Percentiles rank a stretch among this genome's conserved stretches.
phyloP scores from a whole-genome alignment of 2,797 vertebrate species.

The Anableps anableps region DNA sequence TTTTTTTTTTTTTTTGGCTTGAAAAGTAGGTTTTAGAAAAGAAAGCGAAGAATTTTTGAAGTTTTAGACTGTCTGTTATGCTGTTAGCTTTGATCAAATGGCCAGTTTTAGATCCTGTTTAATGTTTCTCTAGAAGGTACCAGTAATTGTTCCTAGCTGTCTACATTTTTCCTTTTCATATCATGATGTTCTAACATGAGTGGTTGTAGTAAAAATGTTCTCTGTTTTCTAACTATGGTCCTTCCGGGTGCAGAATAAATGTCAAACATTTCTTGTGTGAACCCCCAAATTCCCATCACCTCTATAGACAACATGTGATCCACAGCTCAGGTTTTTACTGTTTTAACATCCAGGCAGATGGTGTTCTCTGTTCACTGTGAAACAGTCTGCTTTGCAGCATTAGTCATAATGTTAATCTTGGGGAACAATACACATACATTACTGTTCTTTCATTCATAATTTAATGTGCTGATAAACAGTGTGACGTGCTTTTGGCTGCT shows the following conservation, averaged over 20 bases:
- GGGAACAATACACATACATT: neutral
- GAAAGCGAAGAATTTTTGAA: neutral
- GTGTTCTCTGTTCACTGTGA: neutral
- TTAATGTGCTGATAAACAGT: neutral
- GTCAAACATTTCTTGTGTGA: neutral
- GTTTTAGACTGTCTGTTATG: neutral
- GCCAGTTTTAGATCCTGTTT: neutral
- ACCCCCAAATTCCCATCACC: neutral
- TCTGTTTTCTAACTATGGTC: neutral
- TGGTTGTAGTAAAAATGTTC: neutral
- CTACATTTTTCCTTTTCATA: neutral
- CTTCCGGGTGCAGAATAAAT: neutral
- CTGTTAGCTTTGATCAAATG: neutral
- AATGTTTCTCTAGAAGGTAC: neutral
- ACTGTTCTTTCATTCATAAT: neutral
- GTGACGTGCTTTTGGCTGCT: too few relatives aligned
- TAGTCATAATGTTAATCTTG: neutral
- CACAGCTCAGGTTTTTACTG: neutral
- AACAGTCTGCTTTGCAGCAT: neutral
- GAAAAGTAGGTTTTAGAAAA: neutral
- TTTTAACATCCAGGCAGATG: too few relatives aligned
- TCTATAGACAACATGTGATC: neutral
- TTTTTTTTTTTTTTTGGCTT: neutral
- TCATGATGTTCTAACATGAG: neutral
- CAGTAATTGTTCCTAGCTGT: neutral